Percentiles rank a stretch among this genome's conserved stretches.
Conservation (phyloP, 1,140 invertebrate genomes). For the Macrotrachela quadricornifera region DNA sequence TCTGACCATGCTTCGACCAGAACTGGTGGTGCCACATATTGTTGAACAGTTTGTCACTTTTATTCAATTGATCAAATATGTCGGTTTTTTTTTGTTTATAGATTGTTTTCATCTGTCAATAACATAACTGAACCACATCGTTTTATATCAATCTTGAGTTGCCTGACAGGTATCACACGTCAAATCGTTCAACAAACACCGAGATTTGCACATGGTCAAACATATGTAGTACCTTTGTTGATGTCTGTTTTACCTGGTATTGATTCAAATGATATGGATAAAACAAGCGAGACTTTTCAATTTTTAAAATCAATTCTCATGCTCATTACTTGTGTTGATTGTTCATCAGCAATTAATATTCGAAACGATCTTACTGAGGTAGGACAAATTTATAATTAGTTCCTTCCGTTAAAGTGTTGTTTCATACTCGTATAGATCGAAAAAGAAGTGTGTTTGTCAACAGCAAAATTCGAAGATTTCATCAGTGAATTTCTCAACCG, state of each 20-base stretch:
- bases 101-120: conserved; percentile 33
- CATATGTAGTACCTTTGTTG: conserved; percentile 55
- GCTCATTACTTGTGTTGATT: conserved; percentile 59
- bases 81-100: no score
- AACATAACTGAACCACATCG: conserved; percentile 65
- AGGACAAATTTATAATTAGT: conserved; percentile 12
- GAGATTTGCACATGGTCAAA: conserved; percentile 49
- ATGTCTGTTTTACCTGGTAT: conserved; percentile 59
- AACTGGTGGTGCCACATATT: conserved; percentile 55
- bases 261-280: conserved; percentile 67
- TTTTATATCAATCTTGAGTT: conserved; percentile 54
- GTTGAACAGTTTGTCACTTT: conserved; percentile 47
- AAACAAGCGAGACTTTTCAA: conserved; percentile 51
- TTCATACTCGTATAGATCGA: conserved; percentile 36
- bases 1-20: conserved; percentile 53
- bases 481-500: conserved; percentile 49
- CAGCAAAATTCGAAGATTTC: conserved; percentile 66
- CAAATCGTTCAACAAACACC: conserved; percentile 31
- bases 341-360: conserved; percentile 44
- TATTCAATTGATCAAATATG: no score
- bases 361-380: conserved; percentile 49
- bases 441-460: conserved; percentile 48
- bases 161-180: conserved; percentile 46
- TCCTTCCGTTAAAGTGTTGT: background rate
- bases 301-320: conserved; percentile 52